These are phyloP conservation scores for Dasypogon diadema DNA, from an alignment of 2,888 invertebrate genomes.

Conservation along the genomic window DNA sequence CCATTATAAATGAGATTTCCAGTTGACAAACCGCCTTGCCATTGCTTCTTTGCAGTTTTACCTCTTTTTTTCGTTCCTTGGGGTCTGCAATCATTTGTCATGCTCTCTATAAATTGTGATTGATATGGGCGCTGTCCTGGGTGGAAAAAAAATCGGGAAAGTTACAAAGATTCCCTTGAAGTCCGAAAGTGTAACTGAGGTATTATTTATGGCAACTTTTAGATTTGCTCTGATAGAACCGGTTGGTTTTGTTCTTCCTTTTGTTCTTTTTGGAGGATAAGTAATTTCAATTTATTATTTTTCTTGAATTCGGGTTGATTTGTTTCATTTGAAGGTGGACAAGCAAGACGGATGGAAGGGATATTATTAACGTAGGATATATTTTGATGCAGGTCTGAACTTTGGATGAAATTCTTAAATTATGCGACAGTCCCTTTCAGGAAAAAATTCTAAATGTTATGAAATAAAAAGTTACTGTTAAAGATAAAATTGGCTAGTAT, in stretches of 20 bases:
- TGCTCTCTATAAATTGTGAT: constrained; percentile 51
- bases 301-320: no score
- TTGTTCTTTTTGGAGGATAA: background rate
- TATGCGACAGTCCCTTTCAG: no score
- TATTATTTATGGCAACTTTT: constrained; percentile 12
- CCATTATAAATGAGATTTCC: constrained; percentile 36
- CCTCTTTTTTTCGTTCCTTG: constrained; percentile 25
- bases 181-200: constrained; percentile 6
- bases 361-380: no score
- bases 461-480: no score
- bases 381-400: no score
- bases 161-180: constrained; percentile 5
- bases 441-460: no score
- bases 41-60: constrained; percentile 20
- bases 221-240: background rate
- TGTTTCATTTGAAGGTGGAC: no score
- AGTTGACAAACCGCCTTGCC: constrained; percentile 32
- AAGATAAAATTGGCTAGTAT: no score
- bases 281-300: background rate
- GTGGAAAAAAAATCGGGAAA: background rate
- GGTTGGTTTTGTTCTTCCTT: background rate
- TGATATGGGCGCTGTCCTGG: constrained; percentile 20
- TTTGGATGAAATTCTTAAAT: no score
- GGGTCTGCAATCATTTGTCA: constrained; percentile 48
- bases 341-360: no score